A percentile compares a stretch with the other conserved stretches of the same genome.
Conservation (phyloP, 2,797 vertebrate species). For the Gadopsis marmoratus region DNA sequence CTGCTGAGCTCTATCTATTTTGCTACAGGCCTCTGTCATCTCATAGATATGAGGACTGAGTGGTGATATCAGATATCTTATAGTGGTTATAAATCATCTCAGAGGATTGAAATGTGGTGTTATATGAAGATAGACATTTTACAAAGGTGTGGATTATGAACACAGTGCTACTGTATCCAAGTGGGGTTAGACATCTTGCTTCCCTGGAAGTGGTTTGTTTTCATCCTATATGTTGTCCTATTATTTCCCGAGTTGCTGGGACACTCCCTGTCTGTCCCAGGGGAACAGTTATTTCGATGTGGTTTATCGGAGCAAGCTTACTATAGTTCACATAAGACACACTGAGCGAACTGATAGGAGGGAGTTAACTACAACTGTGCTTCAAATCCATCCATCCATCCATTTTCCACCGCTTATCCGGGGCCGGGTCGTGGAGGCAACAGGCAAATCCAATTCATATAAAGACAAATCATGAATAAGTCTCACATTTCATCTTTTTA, state of each 20-base stretch:
- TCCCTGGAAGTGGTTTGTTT: constrained; percentile 40
- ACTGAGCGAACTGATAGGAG: not conserved
- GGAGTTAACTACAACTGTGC: not conserved
- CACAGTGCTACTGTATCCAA: not conserved
- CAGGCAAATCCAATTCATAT: not conserved
- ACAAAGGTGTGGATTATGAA: constrained; percentile 33
- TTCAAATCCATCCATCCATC: not conserved
- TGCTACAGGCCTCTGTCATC: constrained; percentile 58
- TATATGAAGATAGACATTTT: constrained; percentile 44
- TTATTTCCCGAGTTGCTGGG: constrained; percentile 52
- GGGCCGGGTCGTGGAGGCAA: too few species aligned
- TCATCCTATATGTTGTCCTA: constrained; percentile 31
- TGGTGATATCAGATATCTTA: constrained; percentile 62
- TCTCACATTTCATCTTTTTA: not conserved
- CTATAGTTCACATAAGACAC: constrained; percentile 10
- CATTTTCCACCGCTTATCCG: too few species aligned
- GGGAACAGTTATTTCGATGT: constrained; percentile 20
- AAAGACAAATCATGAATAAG: not conserved
- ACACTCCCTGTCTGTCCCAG: constrained; percentile 15
- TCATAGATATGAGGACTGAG: constrained; percentile 62
- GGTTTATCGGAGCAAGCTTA: constrained; percentile 25
- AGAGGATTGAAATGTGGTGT: constrained; percentile 58
- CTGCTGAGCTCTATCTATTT: constrained; percentile 70
- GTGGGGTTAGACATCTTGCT: constrained; percentile 22
- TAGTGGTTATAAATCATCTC: constrained; percentile 67